Base-by-base conservation (phyloP, 2,888 invertebrate genomes). In the Beris morrisii region DNA sequence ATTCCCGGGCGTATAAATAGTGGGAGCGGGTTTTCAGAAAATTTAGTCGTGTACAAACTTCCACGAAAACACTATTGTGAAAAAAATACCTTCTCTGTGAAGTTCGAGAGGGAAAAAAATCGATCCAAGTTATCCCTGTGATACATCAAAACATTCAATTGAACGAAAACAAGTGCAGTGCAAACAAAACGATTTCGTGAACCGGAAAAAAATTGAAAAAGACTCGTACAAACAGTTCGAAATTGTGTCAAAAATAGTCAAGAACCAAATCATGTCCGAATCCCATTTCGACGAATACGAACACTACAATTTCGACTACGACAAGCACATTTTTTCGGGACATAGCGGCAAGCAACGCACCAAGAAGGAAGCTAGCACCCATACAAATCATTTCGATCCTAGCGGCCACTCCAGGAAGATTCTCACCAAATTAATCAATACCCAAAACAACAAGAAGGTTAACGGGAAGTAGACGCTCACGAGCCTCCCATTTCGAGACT, bases 321-420 rank as follows among this genome's bases (percentile, higher is more conserved):
- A 94, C 81, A 95, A 95, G 82, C 89, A 92, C 79, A 87, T 95
- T 71, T 90, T 88, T 81, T 87, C 89, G 52, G 90, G 91, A 30
- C 92, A 93, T 82, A 90, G 93, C 77, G 96, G 96, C 70, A 95
- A 96, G 79, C 92, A 94, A 75, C 85, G 95, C 72, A 86, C 90
- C 68, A 95, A 96, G 84, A 91, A 90, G 79, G 96, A 96, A 82
- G 93, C 89, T 53, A 87, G 84, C 77, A 88, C 88, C 73, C 93
- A 96, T 81, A 94, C 94, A 50, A 95, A 96, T 82, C 94, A 93
- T 81, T 88, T 87, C 81, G 95, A 96, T 81, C 95, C 95, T 69
- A 88, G 88, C 76, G 96, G 96, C 73, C 95, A 97, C 86, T 92
- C 93, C 63, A 88, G 96, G 81, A 97, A 97, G 85, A 89, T 94